A percentile compares a stretch with the other conserved stretches of the same genome.
phyloP scores from a whole-genome alignment of 1,140 invertebrate species.

The Drosophila carrolli region DNA sequence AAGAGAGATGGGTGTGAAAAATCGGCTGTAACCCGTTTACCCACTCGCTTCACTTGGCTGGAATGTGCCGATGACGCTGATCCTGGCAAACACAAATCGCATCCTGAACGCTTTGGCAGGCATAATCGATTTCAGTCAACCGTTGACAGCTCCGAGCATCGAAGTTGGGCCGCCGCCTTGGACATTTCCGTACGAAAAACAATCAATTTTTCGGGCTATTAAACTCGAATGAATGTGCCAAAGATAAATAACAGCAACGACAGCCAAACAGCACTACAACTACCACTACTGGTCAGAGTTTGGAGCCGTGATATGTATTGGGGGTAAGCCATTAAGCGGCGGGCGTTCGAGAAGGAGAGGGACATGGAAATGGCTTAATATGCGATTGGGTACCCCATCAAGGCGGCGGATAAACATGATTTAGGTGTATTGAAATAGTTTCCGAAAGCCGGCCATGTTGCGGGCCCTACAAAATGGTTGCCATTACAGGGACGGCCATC shows the following conservation, averaged over 20 bases:
- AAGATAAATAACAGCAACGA: constrained; percentile 83
- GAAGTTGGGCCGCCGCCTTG: constrained; percentile 28
- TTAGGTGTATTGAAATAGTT: constrained; percentile 82
- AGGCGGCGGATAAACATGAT: constrained; percentile 77
- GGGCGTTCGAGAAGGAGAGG: constrained; percentile 10
- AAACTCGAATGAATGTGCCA: constrained; percentile 84
- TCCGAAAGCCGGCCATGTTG: constrained; percentile 23
- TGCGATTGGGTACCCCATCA: constrained; percentile 67
- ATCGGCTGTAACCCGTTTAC: constrained; percentile 75
- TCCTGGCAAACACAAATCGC: constrained; percentile 63
- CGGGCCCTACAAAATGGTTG: constrained; percentile 45
- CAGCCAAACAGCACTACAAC: constrained; percentile 72
- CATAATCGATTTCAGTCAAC: constrained; percentile 74
- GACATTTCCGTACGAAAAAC: constrained; percentile 81
- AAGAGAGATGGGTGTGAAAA: constrained; percentile 44
- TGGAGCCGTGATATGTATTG: constrained; percentile 7
- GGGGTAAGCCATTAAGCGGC: constrained; percentile 37
- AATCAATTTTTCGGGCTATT: constrained; percentile 84
- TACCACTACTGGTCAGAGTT: constrained; percentile 30
- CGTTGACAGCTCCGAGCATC: constrained; percentile 56
- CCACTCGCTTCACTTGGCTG: constrained; percentile 72
- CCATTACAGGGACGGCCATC: constrained; percentile 43
- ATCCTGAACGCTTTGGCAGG: constrained; percentile 61
- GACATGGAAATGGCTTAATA: constrained; percentile 78
- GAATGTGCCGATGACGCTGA: constrained; percentile 49